A percentile compares a stretch with the other conserved stretches of the same genome.
Evolutionary conservation across 2,797 vertebrate species (phyloP).

Genomic region (Salarias fasciatus): DNA sequence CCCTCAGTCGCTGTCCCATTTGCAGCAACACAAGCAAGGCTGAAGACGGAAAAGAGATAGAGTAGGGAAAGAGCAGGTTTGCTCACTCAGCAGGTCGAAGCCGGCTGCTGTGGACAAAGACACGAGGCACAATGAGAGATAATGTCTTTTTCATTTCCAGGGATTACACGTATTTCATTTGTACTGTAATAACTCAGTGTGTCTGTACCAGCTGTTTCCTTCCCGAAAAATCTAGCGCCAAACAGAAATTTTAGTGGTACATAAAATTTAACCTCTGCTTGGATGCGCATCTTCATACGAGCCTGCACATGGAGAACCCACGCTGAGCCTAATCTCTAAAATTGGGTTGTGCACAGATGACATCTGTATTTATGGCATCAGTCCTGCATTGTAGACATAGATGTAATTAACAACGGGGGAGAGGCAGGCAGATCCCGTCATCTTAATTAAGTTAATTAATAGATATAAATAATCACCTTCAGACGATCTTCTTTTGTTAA

Average conservation of each 20-base stretch:
- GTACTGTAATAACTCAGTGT: conserved; percentile 18
- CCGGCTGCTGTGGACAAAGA: conserved; percentile 64
- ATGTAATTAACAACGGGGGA: conserved; percentile 76
- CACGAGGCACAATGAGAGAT: conserved; percentile 55
- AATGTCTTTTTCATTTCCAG: conserved; percentile 62
- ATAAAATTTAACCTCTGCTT: conserved; percentile 14
- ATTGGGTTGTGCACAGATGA: conserved; percentile 51
- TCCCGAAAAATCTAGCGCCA: not conserved
- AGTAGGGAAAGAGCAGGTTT: conserved; percentile 59
- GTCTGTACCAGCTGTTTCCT: conserved; percentile 14
- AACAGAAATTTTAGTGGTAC: conserved; percentile 5
- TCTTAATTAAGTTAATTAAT: conserved; percentile 84
- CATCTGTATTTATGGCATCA: conserved; percentile 69
- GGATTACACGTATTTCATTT: conserved; percentile 62
- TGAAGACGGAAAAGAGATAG: conserved; percentile 65
- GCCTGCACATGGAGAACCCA: conserved; percentile 30
- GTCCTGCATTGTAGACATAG: conserved; percentile 38
- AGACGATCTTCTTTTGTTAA: conserved; percentile 80
- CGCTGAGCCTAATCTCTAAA: conserved; percentile 36
- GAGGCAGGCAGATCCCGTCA: conserved; percentile 69
- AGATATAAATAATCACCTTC: conserved; percentile 83
- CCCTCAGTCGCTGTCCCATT: conserved; percentile 83
- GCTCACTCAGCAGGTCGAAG: conserved; percentile 76
- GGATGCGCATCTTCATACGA: conserved; percentile 5
- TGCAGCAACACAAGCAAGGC: conserved; percentile 74